A percentile compares a stretch with the other conserved stretches of the same genome.
phyloP scores from a whole-genome alignment of 2,888 invertebrate species.

The Drosophila buzzatii region DNA sequence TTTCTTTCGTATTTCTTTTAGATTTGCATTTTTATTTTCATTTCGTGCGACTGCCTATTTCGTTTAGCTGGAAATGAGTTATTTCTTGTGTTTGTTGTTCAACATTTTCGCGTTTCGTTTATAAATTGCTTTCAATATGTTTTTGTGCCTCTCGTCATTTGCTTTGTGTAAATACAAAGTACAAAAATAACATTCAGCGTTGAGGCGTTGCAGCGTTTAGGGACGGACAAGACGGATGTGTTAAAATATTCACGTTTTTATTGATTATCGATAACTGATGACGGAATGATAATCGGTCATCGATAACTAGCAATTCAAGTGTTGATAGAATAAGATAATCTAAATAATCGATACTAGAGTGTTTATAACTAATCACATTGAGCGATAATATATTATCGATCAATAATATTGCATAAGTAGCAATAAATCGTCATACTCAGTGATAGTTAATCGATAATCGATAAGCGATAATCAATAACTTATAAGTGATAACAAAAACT shows the following conservation, averaged over 20 bases:
- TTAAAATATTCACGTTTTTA: too few species aligned
- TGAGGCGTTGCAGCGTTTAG: not conserved
- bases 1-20: not conserved
- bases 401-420: not conserved
- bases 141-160: slow-evolving; percentile 18
- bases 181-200: slow-evolving; percentile 18
- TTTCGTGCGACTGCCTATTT: slow-evolving; percentile 19
- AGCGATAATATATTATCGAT: not conserved
- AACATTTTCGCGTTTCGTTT: slow-evolving; percentile 1
- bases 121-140: slow-evolving; percentile 38
- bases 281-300: too few species aligned
- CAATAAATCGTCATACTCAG: too few species aligned
- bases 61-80: slow-evolving; percentile 37
- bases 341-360: too few species aligned
- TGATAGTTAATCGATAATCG: not conserved
- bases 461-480: not conserved
- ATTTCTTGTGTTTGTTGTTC: slow-evolving; percentile 9
- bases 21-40: slow-evolving; percentile 1
- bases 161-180: slow-evolving; percentile 34
- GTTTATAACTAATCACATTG: too few species aligned
- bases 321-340: too few species aligned
- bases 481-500: not conserved
- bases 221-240: too few species aligned
- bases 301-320: too few species aligned
- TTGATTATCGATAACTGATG: too few species aligned